Evolutionary conservation across 1,140 invertebrate genomes (phyloP).

Genomic region (Drosophila kohkoa): DNA sequence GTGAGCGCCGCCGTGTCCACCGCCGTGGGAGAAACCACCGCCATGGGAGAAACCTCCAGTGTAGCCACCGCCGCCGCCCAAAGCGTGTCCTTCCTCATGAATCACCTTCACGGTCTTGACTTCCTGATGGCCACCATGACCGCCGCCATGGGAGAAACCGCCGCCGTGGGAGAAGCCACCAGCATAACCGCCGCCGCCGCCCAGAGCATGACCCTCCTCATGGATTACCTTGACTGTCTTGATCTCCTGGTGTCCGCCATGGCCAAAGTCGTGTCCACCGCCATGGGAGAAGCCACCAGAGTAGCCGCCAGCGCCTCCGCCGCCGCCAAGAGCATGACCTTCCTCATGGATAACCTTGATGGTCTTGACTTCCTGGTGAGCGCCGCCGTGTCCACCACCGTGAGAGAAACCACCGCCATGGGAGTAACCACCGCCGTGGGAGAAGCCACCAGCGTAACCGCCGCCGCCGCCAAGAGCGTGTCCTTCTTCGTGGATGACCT

Average conservation of each 20-base stretch:
- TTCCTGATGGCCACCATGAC: constrained; percentile 42
- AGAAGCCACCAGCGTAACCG: constrained; percentile 52
- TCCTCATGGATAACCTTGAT: constrained; percentile 56
- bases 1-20: constrained; percentile 28
- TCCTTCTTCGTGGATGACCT: constrained; percentile 68
- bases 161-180: constrained; percentile 41
- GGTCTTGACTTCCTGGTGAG: constrained; percentile 52
- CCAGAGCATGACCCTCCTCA: constrained; percentile 59
- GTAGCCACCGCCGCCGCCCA: constrained; percentile 33
- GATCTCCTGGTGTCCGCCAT: constrained; percentile 57
- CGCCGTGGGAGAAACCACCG: constrained; percentile 18
- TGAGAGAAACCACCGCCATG: constrained; percentile 41
- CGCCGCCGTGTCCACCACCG: constrained; percentile 38
- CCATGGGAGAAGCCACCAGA: constrained; percentile 44
- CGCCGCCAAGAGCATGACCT: constrained; percentile 39
- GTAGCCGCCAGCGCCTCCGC: constrained; percentile 33
- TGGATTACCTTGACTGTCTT: constrained; percentile 79
- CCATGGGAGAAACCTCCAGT: constrained; percentile 44
- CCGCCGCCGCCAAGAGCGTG: constrained; percentile 52
- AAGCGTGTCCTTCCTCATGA: constrained; percentile 40
- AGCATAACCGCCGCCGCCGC: constrained; percentile 30
- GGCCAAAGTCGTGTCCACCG: constrained; percentile 42
- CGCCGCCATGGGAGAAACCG: constrained; percentile 30
- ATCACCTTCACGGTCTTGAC: constrained; percentile 59
- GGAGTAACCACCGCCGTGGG: constrained; percentile 30